Percentiles rank a stretch among this genome's conserved stretches.
Evolutionary conservation across 2,113 vertebrate species (phyloP).

Genomic region (Pluvialis apricaria): DNA sequence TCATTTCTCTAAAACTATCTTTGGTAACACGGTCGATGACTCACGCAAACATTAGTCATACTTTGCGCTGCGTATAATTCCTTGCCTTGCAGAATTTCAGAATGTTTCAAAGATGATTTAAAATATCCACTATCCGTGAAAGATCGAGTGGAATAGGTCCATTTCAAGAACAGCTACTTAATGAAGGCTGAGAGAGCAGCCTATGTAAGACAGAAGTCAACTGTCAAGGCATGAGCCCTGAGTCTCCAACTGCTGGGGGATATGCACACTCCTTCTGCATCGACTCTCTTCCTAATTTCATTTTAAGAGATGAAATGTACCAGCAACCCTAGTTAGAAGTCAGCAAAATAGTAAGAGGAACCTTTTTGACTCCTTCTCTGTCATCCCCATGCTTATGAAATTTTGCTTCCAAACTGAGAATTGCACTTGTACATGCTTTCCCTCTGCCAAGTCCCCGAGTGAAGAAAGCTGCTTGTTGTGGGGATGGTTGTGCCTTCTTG

Average conservation of each 20-base stretch:
- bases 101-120: background rate
- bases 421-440: background rate
- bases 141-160: background rate
- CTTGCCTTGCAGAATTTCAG: constrained; percentile 36
- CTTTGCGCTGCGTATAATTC: background rate
- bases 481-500: background rate
- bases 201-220: background rate
- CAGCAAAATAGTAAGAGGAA: background rate
- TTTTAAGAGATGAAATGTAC: background rate
- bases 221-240: background rate
- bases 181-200: background rate
- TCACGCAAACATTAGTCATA: constrained; percentile 45
- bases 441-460: background rate
- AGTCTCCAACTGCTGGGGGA: background rate
- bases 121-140: background rate
- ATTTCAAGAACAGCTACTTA: background rate
- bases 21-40: background rate
- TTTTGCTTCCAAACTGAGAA: background rate
- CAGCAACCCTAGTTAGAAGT: background rate
- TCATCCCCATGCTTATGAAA: background rate
- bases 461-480: background rate
- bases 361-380: background rate
- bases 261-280: background rate
- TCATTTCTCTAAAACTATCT: constrained; percentile 17
- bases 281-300: background rate